Evolutionary conservation across 2,888 invertebrate species (phyloP), one percentile per base, ranked within the genome.

Genomic region (Drosophila yooni): DNA sequence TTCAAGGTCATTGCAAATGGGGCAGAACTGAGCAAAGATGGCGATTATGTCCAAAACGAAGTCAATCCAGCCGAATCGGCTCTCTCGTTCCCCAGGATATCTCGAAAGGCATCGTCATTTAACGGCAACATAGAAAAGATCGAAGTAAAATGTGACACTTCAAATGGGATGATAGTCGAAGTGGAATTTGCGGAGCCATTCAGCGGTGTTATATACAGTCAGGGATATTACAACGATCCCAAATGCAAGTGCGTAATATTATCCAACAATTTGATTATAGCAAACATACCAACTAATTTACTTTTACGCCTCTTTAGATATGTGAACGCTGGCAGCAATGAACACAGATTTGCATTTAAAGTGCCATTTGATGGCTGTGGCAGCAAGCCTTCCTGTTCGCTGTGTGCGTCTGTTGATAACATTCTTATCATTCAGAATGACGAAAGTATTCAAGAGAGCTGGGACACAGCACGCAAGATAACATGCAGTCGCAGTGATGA

Each of bases 151-250:
- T 96, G 96, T 83, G 91, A 92, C 58, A 93, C 94, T 3, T 92
- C 92, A 0, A 94, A 94, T 70, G 95, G 93, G 34, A 95, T 96
- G 84, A 93, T 94, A 58, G 95, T 96, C 0, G 94, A 94, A 1
- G 94, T 96, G 0, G 95, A 95, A 54, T 96, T 96, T 88, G 93
- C 94, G 11, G 94, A 95, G 70, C 94, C 95, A 0, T 96, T 95
- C 82, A 94, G 95, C 82, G 96, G 96, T 18, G 94, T 96, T 38
- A 95, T 96, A 67, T 96, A 96, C 94, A 96, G 96, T 90, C 96
- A 96, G 90, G 96, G 96, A 18, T 94, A 94, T 81, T 94, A 95
- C 87, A 94, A 94, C 75, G 95, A 96, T 91, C 94, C 95, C 18
- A 95, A 94, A 80, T 96, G 96, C 95, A 91, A 94, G 94, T 82